Conservation (phyloP, 2,888 invertebrate species). For the Tineola bisselliella region DNA sequence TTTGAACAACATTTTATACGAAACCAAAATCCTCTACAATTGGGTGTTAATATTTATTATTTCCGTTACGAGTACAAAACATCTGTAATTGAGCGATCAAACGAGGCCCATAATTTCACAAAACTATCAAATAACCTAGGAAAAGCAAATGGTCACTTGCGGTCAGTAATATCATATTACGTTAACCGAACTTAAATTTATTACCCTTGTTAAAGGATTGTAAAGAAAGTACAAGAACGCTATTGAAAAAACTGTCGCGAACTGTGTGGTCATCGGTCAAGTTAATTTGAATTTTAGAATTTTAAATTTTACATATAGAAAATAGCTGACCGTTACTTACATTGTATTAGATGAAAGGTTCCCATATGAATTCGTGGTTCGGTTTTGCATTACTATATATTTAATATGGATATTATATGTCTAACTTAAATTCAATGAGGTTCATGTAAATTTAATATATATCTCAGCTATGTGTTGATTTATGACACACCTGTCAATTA, state of each 20-base stretch:
- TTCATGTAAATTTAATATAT: not conserved
- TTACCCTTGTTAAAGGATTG: slow-evolving; percentile 6
- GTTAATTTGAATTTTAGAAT: slow-evolving; percentile 2
- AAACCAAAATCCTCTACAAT: not conserved
- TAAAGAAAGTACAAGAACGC: not conserved
- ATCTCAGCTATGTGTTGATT: not conserved
- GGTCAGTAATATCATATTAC: slow-evolving; percentile 8
- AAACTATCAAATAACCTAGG: slow-evolving; percentile 36
- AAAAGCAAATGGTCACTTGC: not conserved
- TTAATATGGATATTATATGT: not conserved
- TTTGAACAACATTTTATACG: too few relatives aligned
- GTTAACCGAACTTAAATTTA: slow-evolving; percentile 7
- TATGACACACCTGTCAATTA: too few relatives aligned
- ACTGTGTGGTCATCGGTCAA: not conserved
- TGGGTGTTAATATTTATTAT: slow-evolving; percentile 29
- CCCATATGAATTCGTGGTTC: not conserved
- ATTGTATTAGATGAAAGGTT: not conserved
- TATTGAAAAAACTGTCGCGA: not conserved
- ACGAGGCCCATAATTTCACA: slow-evolving; percentile 41
- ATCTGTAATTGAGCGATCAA: slow-evolving; percentile 60
- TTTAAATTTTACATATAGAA: not conserved
- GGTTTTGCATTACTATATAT: not conserved
- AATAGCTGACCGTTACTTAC: not conserved
- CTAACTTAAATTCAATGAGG: not conserved
- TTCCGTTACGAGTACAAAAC: slow-evolving; percentile 50